phyloP scores from a whole-genome alignment of 1,140 invertebrate genomes.

The Pentalonia nigronervosa region DNA sequence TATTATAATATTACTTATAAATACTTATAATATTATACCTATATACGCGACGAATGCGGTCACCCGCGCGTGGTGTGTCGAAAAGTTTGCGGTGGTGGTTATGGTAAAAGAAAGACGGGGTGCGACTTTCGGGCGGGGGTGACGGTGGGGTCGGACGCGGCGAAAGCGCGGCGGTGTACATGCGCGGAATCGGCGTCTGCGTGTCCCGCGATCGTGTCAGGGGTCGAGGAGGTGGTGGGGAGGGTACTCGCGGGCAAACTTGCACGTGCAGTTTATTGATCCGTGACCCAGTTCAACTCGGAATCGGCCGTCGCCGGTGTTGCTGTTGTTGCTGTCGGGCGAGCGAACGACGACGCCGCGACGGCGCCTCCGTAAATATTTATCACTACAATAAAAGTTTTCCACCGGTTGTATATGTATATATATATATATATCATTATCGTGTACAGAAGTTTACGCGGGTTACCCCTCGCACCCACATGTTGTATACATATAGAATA shows the following conservation, averaged over 20 bases:
- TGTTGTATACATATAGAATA: not conserved
- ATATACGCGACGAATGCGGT: no score
- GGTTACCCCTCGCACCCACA: not conserved
- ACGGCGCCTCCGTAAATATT: slow-evolving; percentile 26
- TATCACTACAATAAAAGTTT: not conserved
- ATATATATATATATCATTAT: no score
- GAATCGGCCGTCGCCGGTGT: not conserved
- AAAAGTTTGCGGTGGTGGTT: not conserved
- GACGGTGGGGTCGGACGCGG: not conserved
- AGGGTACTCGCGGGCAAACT: not conserved
- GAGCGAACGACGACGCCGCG: not conserved
- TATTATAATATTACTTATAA: no score
- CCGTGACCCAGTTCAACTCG: slow-evolving; percentile 51
- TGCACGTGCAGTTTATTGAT: slow-evolving; percentile 57
- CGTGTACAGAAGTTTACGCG: not conserved
- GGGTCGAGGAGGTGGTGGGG: no score
- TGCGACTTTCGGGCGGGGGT: not conserved
- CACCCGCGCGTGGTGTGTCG: not conserved
- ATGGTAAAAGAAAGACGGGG: not conserved
- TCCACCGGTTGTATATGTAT: no score
- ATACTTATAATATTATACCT: not conserved
- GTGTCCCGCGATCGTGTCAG: not conserved
- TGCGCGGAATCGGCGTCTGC: not conserved
- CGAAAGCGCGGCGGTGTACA: not conserved
- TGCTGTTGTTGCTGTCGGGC: not conserved